Evolutionary conservation across 2,797 vertebrate genomes (phyloP).

Genomic region (Coregonus ussuriensis): DNA sequence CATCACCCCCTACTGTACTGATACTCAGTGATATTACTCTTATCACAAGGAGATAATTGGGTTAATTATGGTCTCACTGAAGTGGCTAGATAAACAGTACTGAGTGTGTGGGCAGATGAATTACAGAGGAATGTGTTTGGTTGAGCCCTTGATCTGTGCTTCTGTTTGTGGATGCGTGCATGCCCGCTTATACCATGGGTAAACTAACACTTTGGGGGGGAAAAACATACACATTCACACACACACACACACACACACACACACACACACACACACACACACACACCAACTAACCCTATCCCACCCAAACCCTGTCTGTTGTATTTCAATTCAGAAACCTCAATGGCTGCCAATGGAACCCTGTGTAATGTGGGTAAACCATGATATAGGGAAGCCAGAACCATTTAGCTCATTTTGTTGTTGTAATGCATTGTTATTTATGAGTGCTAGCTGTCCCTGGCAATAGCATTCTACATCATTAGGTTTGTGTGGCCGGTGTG

Average conservation of each 20-base stretch:
- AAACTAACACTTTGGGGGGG: conserved; percentile 43
- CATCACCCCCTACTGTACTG: too few relatives aligned
- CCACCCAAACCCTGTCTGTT: conserved; percentile 4
- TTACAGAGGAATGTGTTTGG: conserved; percentile 55
- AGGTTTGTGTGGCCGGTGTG: too few relatives aligned
- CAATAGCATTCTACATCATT: too few relatives aligned
- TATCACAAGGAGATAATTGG: too few relatives aligned
- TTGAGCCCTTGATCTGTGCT: conserved; percentile 61
- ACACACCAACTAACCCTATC: conserved; percentile 24
- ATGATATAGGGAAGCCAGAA: too few relatives aligned
- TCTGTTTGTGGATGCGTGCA: conserved; percentile 49
- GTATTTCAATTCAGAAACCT: conserved; percentile 43
- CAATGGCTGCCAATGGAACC: not conserved
- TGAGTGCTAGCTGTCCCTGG: too few relatives aligned
- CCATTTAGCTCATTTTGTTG: too few relatives aligned
- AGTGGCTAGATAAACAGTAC: conserved; percentile 17
- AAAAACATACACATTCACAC: not conserved
- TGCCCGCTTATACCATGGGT: conserved; percentile 28
- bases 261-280: conserved; percentile 7
- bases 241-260: too few relatives aligned
- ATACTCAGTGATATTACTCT: too few relatives aligned
- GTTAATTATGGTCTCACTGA: not conserved
- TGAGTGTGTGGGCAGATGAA: conserved; percentile 35
- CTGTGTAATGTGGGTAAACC: too few relatives aligned
- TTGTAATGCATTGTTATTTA: too few relatives aligned